These are phyloP conservation scores for Augochlora pura DNA, from an alignment of 1,140 invertebrate genomes.

Conservation along the genomic window DNA sequence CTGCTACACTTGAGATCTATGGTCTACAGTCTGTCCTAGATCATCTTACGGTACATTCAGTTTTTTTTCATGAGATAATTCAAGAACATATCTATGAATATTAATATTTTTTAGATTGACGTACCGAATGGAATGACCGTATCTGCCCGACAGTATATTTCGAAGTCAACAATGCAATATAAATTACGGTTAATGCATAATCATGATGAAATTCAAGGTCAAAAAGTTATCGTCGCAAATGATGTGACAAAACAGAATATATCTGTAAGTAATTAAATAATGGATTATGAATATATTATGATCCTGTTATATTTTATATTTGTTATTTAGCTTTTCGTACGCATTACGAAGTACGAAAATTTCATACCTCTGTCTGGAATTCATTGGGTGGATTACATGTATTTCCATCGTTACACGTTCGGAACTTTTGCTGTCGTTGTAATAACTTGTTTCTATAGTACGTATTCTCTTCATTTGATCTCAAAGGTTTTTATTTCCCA, in stretches of 20 bases:
- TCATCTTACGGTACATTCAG: slow-evolving; percentile 70
- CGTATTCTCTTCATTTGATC: slow-evolving; percentile 48
- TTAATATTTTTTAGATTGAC: slow-evolving; percentile 61
- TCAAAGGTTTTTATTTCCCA: slow-evolving; percentile 16
- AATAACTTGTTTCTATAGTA: slow-evolving; percentile 74
- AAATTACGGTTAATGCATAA: slow-evolving; percentile 72
- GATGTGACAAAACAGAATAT: slow-evolving; percentile 77
- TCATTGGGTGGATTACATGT: slow-evolving; percentile 74
- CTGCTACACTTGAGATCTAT: slow-evolving; percentile 71
- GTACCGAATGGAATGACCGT: slow-evolving; percentile 74
- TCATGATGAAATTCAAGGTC: slow-evolving; percentile 75
- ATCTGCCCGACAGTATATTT: slow-evolving; percentile 58
- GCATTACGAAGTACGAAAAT: slow-evolving; percentile 72
- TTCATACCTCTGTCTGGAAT: slow-evolving; percentile 72
- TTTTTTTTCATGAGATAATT: not conserved
- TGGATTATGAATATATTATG: not conserved
- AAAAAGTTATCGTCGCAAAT: slow-evolving; percentile 73
- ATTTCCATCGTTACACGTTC: slow-evolving; percentile 73
- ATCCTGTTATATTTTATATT: slow-evolving; percentile 26
- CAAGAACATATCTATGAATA: not conserved
- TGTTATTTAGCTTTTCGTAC: slow-evolving; percentile 72
- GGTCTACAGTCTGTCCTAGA: slow-evolving; percentile 73
- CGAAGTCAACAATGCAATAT: slow-evolving; percentile 68
- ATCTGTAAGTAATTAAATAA: slow-evolving; percentile 67
- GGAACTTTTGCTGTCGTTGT: slow-evolving; percentile 69